Evolutionary conservation across 2,888 invertebrate genomes (phyloP).

Genomic region (Andrena fulva): DNA sequence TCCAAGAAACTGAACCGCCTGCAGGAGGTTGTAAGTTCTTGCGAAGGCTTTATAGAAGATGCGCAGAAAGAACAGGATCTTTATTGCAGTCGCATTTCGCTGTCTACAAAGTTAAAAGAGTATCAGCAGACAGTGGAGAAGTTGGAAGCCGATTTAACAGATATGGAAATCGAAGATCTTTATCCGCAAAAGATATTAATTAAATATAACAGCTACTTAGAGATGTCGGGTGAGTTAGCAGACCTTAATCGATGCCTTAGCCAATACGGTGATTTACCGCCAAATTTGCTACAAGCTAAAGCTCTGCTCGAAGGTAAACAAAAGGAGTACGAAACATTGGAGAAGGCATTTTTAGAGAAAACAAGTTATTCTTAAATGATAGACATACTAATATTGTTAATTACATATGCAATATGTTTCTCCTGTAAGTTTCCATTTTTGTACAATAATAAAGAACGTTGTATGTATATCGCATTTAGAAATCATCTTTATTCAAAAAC

Average conservation of each 20-base stretch:
- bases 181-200: conserved; percentile 72
- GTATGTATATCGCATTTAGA: conserved; percentile 35
- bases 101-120: conserved; percentile 74
- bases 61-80: conserved; percentile 63
- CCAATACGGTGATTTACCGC: conserved; percentile 78
- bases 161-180: conserved; percentile 70
- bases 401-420: not conserved
- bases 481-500: conserved; percentile 89
- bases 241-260: conserved; percentile 72
- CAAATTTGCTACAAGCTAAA: conserved; percentile 81
- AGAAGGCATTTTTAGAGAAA: conserved; percentile 70
- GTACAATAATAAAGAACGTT: conserved; percentile 48
- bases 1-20: conserved; percentile 70
- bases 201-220: conserved; percentile 74
- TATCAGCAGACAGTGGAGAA: conserved; percentile 74
- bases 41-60: conserved; percentile 63
- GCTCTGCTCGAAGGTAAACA: conserved; percentile 74
- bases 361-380: conserved; percentile 57
- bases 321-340: conserved; percentile 74
- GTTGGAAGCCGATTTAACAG: conserved; percentile 70
- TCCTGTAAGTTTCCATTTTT: conserved; percentile 23
- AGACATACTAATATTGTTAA: conserved; percentile 18
- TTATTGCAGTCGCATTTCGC: conserved; percentile 68
- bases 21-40: conserved; percentile 63
- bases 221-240: conserved; percentile 70